phyloP scores from a whole-genome alignment of 2,888 invertebrate species.

The Chrysomela aeneicollis region DNA sequence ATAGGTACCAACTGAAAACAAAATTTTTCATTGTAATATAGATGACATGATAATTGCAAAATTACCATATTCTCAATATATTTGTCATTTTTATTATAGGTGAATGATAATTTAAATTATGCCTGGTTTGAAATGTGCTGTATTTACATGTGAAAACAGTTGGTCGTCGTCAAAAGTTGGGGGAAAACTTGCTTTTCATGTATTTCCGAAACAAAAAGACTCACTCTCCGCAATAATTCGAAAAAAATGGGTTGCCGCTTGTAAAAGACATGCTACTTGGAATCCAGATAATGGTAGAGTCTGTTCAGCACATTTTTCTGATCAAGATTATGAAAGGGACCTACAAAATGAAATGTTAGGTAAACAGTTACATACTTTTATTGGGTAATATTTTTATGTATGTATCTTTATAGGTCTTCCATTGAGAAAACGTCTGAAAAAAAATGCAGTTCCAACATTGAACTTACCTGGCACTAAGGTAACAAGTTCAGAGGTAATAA shows the following conservation, averaged over 20 bases:
- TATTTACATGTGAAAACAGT: constrained; percentile 18
- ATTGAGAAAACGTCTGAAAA: constrained; percentile 17
- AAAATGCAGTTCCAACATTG: constrained; percentile 22
- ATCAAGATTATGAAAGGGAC: constrained; percentile 30
- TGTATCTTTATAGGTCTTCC: constrained; percentile 23
- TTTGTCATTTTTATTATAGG: no score
- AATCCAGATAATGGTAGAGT: constrained; percentile 25
- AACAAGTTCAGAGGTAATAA: background rate
- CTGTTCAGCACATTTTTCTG: constrained; percentile 29
- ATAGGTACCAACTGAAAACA: no score
- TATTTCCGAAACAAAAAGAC: constrained; percentile 20
- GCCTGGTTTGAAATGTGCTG: constrained; percentile 25
- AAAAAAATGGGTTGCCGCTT: constrained; percentile 28
- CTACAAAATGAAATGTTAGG: constrained; percentile 25
- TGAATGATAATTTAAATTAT: background rate
- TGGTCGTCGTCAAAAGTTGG: background rate
- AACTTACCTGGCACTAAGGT: constrained; percentile 11
- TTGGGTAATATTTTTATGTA: background rate
- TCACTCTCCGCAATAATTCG: constrained; percentile 12
- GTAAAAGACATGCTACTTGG: constrained; percentile 23
- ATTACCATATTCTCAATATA: no score
- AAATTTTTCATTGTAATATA: no score
- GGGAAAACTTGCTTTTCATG: constrained; percentile 1
- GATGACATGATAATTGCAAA: no score
- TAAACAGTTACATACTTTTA: constrained; percentile 7